Conservation (phyloP, 30 jellyfish, hydroid and myxozoan genomes). For the Turritopsis dohrnii region DNA sequence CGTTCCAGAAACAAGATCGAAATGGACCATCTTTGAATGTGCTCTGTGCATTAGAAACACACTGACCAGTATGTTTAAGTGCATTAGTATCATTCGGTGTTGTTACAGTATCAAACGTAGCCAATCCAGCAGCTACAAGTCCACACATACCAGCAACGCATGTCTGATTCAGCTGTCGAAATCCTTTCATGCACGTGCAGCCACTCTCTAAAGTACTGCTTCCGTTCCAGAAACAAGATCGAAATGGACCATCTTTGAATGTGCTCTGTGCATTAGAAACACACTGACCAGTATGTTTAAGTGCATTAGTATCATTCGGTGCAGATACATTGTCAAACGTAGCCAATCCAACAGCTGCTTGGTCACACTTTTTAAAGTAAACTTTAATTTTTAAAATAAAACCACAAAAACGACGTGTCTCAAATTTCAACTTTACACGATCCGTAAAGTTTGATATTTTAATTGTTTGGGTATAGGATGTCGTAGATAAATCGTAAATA, state of each 20-base stretch:
- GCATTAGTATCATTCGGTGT: background rate
- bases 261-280: background rate
- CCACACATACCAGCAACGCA: background rate
- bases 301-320: background rate
- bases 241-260: background rate
- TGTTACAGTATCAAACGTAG: background rate
- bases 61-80: background rate
- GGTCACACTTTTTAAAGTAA: background rate
- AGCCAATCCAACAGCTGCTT: background rate
- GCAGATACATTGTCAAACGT: background rate
- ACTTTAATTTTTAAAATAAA: background rate
- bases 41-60: background rate
- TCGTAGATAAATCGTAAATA: background rate
- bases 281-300: background rate
- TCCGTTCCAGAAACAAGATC: background rate
- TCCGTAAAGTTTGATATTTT: background rate
- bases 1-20: background rate
- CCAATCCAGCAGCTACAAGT: background rate
- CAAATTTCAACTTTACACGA: background rate
- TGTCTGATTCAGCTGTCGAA: background rate
- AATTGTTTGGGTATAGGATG: background rate
- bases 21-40: background rate
- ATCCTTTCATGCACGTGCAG: background rate
- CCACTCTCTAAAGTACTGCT: background rate
- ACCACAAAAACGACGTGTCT: background rate